Evolutionary conservation across 2,888 invertebrate genomes (phyloP), one percentile per base, ranked within the genome.

Genomic region (Drosophila siamana): DNA sequence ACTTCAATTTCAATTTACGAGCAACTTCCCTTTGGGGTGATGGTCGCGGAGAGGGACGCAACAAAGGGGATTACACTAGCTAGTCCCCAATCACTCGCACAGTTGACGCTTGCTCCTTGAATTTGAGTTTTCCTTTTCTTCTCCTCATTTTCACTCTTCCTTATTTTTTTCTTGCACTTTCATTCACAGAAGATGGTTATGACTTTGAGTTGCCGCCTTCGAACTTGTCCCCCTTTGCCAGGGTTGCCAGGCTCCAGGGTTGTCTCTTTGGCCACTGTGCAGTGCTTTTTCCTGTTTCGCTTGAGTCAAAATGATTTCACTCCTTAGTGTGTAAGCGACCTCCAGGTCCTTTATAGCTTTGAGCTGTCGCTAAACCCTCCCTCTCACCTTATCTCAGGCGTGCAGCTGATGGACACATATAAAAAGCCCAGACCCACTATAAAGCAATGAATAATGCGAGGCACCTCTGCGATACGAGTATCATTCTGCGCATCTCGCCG

Each of bases 1-100:
- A 36, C 28, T 66, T 41, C 15, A 52, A 68, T 67, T 56, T 56
- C 50, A 64, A 52, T 65, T 65, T 33, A 38, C 7, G 15, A 15
- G 7, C 36, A 52, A 66, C 40, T 41, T 47, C 13, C n/a, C 33
- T 50, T 33, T 9, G 30, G 13, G 8, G 13, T 9, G 33, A 24
- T 9, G 11, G 19, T 16, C n/a, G 26, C 26, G 7, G 26, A 6
- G 26, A 26, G 26, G 26, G 24, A n/a, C n/a, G 38, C 11, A 16
- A 22, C 13, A 13, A n/a, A 40, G 15, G 47, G 28, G 16, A n/a
- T 19, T 38, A 55, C 30, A 41, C 24, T 26, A 13, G 30, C 33
- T 30, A 44, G 46, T 22, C 30, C 51, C 36, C 28, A 40, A 40
- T 46, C 46, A 50, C 40, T 28, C 5, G 19, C 28, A 2, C 5